These are phyloP conservation scores for Drosophila dunni DNA, from an alignment of 1,140 invertebrate genomes.

Conservation along the genomic window DNA sequence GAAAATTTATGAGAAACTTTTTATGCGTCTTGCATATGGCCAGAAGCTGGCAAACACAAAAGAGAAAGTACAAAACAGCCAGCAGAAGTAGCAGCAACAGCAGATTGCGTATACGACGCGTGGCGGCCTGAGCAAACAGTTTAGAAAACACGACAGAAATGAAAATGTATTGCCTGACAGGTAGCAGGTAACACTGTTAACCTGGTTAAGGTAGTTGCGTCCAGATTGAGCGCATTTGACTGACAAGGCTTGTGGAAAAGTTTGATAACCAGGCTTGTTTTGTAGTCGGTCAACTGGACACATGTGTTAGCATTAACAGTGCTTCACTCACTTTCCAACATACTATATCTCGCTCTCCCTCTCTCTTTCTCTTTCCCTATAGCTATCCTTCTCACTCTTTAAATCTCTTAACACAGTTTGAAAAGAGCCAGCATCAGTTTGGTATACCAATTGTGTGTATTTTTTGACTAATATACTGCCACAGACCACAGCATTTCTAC, in stretches of 20 bases:
- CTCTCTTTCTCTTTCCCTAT: not conserved
- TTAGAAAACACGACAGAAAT: slow-evolving; percentile 34
- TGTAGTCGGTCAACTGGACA: slow-evolving; percentile 17
- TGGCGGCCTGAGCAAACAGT: slow-evolving; percentile 24
- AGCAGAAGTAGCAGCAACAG: not conserved
- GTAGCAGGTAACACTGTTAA: not conserved
- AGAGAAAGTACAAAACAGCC: not conserved
- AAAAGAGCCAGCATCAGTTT: slow-evolving; percentile 9
- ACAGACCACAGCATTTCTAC: slow-evolving; percentile 13
- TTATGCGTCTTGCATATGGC: slow-evolving; percentile 70
- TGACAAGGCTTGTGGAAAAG: slow-evolving; percentile 53
- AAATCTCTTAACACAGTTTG: slow-evolving; percentile 3
- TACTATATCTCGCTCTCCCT: not conserved
- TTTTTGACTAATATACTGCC: slow-evolving; percentile 65
- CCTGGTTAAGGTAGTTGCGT: not conserved
- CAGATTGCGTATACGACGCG: slow-evolving; percentile 50
- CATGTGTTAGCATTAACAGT: slow-evolving; percentile 16
- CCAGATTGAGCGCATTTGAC: slow-evolving; percentile 24
- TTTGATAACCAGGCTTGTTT: slow-evolving; percentile 14
- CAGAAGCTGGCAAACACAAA: slow-evolving; percentile 13
- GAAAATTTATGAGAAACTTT: slow-evolving; percentile 73
- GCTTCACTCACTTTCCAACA: too few species aligned
- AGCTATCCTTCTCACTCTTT: not conserved
- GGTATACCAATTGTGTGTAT: not conserved
- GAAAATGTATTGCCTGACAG: slow-evolving; percentile 18